Evolutionary conservation across 2,888 invertebrate genomes (phyloP), one percentile per base, ranked within the genome.

Genomic region (Euphydryas editha): DNA sequence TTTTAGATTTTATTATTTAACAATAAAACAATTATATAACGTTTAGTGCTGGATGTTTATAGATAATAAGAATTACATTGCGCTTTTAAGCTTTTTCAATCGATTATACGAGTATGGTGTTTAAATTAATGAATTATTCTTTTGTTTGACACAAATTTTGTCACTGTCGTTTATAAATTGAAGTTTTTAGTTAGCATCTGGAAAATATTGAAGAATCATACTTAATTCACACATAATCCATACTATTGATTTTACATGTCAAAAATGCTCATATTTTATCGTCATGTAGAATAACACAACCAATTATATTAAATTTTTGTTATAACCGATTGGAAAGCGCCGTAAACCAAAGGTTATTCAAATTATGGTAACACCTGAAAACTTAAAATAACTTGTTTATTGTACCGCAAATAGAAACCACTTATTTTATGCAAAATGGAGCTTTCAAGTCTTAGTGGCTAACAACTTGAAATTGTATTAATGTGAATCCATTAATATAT

Each of bases 401-500:
- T 49, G 3, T 49, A n/a, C 39, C 15, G 11, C 6, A n/a, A 7
- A 21, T 46, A 8, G n/a, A 17, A 46, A 46, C 46, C 3, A 46
- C 6, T 18, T 17, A 8, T 46, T 46, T 46, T 18, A 13, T 47
- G 18, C 13, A 20, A 47, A 10, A 47, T 47, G 17, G 46, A 18
- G 17, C 17, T 8, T 10, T 10, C 17, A 18, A 18, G 18, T 10
- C 17, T 46, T 18, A 46, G 10, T n/a, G n/a, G n/a, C n/a, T n/a
- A n/a, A n/a, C n/a, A n/a, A 0, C 7, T 17, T 46, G 17, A 20
- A 47, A 20, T 55, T 56, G 36, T 57, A 65, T 30, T 59, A 24
- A 21, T 30, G n/a, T 51, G 17, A 39, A 59, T 46, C 59, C 39
- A 51, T 21, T 55, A 42, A 57, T 39, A 21, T 55, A 39, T 66